Evolutionary conservation across 1,140 invertebrate genomes (phyloP), one percentile per base, ranked within the genome.

Genomic region (Drosophila subpulchrella): DNA sequence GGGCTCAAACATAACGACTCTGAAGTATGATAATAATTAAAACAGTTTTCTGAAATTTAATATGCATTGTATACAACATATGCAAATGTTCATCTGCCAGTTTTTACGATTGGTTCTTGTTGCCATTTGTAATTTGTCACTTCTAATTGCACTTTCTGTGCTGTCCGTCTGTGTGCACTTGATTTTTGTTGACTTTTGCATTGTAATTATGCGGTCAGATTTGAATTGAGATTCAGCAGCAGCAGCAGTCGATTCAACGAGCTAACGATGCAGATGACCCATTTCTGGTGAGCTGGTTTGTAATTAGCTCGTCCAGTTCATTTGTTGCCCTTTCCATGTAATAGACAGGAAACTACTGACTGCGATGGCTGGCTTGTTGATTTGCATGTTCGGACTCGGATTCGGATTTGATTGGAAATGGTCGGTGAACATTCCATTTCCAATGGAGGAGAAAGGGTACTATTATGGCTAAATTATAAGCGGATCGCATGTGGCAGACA

Each of bases 161-260:
- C 17, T 17, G 15, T 46, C 4, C 1, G 17, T 44, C 42, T 11
- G 48, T 78, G 32, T 74, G 73, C 46, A 60, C 78, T 78, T 78
- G 79, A 81, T 82, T 82, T 83, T 78, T 78, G 74, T 78, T 86
- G 78, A 78, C 78, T 81, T 68, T 84, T 51, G 50, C 70, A 75
- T 54, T 75, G 56, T 70, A 81, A 78, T 86, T 86, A 76, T 76
- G 73, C 73, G 72, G 61, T 76, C 73, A 75, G 60, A 75, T 65
- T 65, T 54, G 46, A 75, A 75, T 75, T 32, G 48, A 76, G 73
- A 55, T 75, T 65, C 73, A 54, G 48, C 50, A 53, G 51, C 63
- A 46, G 42, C 42, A 46, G 48, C 50, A 50, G 50, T 46, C 66
- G 65, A 66, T 60, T 54, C 44, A 50, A 55, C 30, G 59, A 75